Evolutionary conservation across 2,113 vertebrate species (phyloP).

Genomic region (Dryoscopus gambensis): DNA sequence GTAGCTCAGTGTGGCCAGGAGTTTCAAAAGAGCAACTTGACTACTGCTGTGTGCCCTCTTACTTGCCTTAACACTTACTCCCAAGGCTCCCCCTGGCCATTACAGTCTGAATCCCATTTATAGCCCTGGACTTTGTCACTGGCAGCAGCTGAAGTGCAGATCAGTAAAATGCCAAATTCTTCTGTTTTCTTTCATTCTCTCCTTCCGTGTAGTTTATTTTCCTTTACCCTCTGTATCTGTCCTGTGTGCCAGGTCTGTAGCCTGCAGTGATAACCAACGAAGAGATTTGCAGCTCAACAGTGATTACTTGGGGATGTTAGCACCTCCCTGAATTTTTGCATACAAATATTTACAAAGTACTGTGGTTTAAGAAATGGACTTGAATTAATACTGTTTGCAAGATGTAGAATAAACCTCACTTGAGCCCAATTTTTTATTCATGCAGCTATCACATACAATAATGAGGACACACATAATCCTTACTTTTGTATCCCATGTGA

Average conservation of each 20-base stretch:
- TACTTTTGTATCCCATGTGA: neutral
- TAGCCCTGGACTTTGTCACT: neutral
- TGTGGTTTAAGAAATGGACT: neutral
- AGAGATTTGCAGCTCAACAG: neutral
- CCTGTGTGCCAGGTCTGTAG: neutral
- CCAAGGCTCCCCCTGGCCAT: neutral
- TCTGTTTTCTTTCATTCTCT: neutral
- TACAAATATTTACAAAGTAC: neutral
- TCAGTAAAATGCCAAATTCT: neutral
- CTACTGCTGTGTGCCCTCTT: neutral
- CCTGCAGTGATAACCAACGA: neutral
- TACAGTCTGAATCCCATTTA: neutral
- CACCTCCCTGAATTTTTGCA: neutral
- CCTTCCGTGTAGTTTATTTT: neutral
- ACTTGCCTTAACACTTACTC: neutral
- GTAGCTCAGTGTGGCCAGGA: neutral
- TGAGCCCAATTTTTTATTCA: neutral
- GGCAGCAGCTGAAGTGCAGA: neutral
- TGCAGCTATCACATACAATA: neutral
- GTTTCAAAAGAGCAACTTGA: neutral
- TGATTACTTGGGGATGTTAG: neutral
- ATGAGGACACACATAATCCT: neutral
- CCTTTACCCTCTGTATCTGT: neutral
- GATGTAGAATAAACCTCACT: neutral
- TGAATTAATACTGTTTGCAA: neutral